Evolutionary conservation across 2,888 invertebrate species (phyloP), one percentile per base, ranked within the genome.

Genomic region (Lasioglossum marginatum): DNA sequence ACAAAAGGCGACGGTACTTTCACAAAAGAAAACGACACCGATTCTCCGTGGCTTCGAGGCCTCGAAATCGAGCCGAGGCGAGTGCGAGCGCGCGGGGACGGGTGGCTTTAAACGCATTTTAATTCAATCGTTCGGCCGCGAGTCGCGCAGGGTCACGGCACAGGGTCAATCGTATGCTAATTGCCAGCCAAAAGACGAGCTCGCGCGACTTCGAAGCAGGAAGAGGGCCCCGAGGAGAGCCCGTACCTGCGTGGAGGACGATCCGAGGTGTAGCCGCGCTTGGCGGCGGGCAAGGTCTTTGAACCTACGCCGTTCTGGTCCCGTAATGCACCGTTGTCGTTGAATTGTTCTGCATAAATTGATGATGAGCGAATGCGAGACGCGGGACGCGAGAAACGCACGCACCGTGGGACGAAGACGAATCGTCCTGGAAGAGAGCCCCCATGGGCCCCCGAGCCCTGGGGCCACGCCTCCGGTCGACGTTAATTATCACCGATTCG

Each of bases 271-370:
- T 81, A 85, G 83, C 77, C 74, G 66, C 82, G 66, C 27, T 52
- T 52, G 52, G 52, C 60, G 85, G 87, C 86, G 87, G 79, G 80
- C 84, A 82, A 91, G 93, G 94, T 94, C 94, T 93, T 94, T 94
- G 94, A 94, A 94, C 94, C 88, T 91, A 80, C 89, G 83, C 91
- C 89, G 91, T 92, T 63, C 60, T 90, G 90, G 91, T 87, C 88
- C 91, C 91, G 93, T 94, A 94, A 95, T 94, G 94, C 94, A 91
- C 93, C 93, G 93, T 93, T 93, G 94, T 94, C 93, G 94, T 94
- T 94, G 94, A 94, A 95, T 95, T 94, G 95, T 94, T 95, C 94
- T 94, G 94, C 95, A 95, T 95, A 95, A 95, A 95, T 95, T 95
- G 94, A 94, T 94, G 94, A 94, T 93, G 93, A 93, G 93, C 93